Conservation (phyloP, 2,888 invertebrate genomes). For the Iselma pallidipennis region DNA sequence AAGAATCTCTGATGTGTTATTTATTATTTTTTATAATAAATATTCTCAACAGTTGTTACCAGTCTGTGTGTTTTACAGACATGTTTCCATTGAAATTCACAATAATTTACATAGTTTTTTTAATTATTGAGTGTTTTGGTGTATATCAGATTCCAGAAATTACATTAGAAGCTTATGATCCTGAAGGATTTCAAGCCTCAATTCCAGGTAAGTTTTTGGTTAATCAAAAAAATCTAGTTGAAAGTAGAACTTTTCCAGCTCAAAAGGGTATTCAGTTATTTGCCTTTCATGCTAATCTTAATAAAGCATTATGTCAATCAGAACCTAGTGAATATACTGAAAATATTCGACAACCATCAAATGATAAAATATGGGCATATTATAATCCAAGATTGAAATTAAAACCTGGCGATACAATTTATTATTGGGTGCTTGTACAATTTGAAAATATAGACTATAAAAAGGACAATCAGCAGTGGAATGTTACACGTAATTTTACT, state of each 20-base stretch:
- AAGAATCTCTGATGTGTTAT: slow-evolving; percentile 16
- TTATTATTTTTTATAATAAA: slow-evolving; percentile 9
- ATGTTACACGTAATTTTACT: slow-evolving; percentile 52
- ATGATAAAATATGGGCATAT: slow-evolving; percentile 59
- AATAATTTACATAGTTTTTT: slow-evolving; percentile 1
- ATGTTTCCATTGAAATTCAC: neutral
- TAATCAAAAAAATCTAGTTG: neutral
- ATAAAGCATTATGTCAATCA: slow-evolving; percentile 57
- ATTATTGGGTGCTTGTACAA: slow-evolving; percentile 67
- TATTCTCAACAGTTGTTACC: neutral
- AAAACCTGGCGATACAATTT: slow-evolving; percentile 61
- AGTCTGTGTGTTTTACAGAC: slow-evolving; percentile 1
- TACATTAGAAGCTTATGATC: slow-evolving; percentile 56
- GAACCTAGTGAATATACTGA: slow-evolving; percentile 61
- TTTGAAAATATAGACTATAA: slow-evolving; percentile 57
- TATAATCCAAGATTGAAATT: slow-evolving; percentile 57
- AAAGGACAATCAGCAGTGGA: slow-evolving; percentile 54
- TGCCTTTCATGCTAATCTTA: slow-evolving; percentile 68
- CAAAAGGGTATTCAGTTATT: slow-evolving; percentile 60
- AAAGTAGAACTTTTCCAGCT: slow-evolving; percentile 52
- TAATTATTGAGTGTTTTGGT: slow-evolving; percentile 2
- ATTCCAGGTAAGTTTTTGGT: slow-evolving; percentile 53
- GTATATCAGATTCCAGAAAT: slow-evolving; percentile 56
- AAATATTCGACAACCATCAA: slow-evolving; percentile 54
- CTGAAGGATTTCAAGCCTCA: slow-evolving; percentile 60